Conservation (phyloP, 2,113 vertebrate species). For the Gavialis gangeticus region DNA sequence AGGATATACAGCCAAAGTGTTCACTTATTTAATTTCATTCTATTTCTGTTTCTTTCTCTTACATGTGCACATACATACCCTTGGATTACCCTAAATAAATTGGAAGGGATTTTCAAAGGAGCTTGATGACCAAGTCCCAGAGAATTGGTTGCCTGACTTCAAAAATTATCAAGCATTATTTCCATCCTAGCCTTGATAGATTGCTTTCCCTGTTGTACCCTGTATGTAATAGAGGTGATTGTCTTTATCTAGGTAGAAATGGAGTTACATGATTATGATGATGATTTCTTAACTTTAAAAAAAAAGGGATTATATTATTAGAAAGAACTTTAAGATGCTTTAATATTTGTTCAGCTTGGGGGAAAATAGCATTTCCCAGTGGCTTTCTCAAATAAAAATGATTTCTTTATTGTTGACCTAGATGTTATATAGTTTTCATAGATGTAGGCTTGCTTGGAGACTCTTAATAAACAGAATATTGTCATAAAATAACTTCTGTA, state of each 20-base stretch:
- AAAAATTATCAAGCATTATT: background rate
- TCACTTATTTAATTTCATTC: background rate
- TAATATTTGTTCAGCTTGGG: background rate
- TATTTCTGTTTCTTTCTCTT: background rate
- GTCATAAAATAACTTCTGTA: background rate
- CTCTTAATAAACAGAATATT: background rate
- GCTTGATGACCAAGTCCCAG: background rate
- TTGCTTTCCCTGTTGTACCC: background rate
- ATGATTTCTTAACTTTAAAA: background rate
- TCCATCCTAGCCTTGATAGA: background rate
- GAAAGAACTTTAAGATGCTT: background rate
- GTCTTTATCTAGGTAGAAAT: background rate
- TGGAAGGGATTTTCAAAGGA: background rate
- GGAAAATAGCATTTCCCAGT: background rate
- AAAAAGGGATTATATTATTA: background rate
- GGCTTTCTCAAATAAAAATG: background rate
- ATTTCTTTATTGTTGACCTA: background rate
- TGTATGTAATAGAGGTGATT: background rate
- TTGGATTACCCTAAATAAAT: too few relatives aligned
- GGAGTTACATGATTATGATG: background rate
- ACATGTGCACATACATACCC: rapidly evolving
- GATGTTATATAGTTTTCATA: background rate
- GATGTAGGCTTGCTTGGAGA: background rate
- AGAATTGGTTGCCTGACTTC: background rate
- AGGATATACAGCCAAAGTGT: background rate